Evolutionary conservation across 2,113 vertebrate species (phyloP).

Genomic region (Phylloscopus whistleri): DNA sequence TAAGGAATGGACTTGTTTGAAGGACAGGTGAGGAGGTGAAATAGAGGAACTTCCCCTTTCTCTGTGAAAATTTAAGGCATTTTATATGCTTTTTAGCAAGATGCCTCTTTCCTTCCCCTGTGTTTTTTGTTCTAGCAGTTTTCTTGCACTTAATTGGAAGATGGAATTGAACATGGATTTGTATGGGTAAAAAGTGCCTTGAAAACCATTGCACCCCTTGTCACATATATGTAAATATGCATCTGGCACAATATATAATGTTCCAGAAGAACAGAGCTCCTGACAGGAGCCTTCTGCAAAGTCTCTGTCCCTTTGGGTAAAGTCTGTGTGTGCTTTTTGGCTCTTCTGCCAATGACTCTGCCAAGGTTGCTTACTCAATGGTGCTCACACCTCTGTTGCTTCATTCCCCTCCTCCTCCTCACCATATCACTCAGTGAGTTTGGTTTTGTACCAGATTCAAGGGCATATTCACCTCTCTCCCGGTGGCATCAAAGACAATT

Average conservation of each 20-base stretch:
- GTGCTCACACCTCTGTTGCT: neutral
- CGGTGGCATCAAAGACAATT: neutral
- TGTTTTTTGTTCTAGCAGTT: neutral
- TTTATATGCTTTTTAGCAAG: neutral
- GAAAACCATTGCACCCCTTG: neutral
- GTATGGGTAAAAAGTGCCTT: neutral
- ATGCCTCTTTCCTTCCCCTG: rapidly evolving
- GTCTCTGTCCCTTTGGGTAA: neutral
- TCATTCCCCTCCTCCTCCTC: neutral
- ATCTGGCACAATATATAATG: neutral
- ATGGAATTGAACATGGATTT: neutral
- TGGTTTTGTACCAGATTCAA: neutral
- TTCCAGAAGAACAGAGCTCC: neutral
- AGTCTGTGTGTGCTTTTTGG: neutral
- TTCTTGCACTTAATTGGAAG: neutral
- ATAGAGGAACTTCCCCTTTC: neutral
- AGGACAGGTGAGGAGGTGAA: neutral
- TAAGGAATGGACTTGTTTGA: neutral
- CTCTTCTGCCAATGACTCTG: neutral
- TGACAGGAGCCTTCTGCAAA: neutral
- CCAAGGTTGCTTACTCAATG: rapidly evolving
- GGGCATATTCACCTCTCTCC: neutral
- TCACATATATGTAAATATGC: neutral
- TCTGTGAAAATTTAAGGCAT: neutral
- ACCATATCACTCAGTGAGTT: neutral